phyloP scores from a whole-genome alignment of 2,113 vertebrate genomes.

The Harpagus bidentatus region DNA sequence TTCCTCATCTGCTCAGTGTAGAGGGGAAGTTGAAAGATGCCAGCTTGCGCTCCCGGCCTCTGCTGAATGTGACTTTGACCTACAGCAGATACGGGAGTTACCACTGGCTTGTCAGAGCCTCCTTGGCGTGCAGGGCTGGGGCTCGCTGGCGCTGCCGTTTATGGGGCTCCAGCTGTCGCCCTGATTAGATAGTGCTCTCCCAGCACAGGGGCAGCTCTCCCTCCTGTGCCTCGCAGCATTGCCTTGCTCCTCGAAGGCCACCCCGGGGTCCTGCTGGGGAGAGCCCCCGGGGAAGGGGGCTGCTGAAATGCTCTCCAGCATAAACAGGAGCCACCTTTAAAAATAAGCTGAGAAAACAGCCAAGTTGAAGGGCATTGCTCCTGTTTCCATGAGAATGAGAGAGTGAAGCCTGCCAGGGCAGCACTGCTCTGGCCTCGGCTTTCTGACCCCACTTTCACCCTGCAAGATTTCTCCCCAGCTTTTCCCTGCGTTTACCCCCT shows the following conservation, averaged over 20 bases:
- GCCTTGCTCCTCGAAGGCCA: background rate
- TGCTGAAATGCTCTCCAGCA: rapidly evolving
- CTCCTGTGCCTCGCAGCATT: rapidly evolving
- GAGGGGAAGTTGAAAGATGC: background rate
- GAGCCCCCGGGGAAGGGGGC: background rate
- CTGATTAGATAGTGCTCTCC: background rate
- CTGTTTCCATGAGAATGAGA: background rate
- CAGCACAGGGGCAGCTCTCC: background rate
- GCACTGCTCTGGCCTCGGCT: background rate
- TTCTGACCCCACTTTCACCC: rapidly evolving
- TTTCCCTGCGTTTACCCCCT: background rate
- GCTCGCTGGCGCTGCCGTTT: background rate
- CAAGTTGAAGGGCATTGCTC: background rate
- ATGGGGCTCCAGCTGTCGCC: background rate
- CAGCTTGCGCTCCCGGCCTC: background rate
- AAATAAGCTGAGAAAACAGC: background rate
- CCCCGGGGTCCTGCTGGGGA: rapidly evolving
- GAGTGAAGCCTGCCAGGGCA: background rate
- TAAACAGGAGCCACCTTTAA: background rate
- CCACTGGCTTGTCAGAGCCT: background rate
- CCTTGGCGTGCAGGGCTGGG: rapidly evolving
- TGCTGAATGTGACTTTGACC: background rate
- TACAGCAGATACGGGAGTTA: background rate
- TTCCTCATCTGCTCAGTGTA: background rate
- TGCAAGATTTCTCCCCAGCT: background rate